Conservation (phyloP, 2,888 invertebrate genomes). For the Neoaliturus tenellus region DNA sequence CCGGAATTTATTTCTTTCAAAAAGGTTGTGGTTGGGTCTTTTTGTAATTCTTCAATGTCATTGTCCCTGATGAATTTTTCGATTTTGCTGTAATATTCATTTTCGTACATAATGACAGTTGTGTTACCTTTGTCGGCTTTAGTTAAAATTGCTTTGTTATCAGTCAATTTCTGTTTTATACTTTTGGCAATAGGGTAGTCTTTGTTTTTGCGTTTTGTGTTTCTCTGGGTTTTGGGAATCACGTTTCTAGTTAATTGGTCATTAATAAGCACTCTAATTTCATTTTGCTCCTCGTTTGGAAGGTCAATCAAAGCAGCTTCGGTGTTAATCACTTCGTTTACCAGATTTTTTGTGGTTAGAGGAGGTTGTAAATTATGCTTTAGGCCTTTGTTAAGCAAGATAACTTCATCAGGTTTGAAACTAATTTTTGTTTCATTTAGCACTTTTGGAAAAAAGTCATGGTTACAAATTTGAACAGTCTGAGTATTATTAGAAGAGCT, state of each 20-base stretch:
- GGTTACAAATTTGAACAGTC: neutral
- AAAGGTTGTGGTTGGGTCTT: neutral
- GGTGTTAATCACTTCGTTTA: neutral
- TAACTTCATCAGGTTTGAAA: neutral
- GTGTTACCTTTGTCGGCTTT: constrained; percentile 41
- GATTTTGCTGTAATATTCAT: constrained; percentile 70
- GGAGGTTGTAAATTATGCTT: neutral
- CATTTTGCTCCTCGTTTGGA: neutral
- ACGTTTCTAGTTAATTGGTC: neutral
- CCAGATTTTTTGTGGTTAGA: neutral
- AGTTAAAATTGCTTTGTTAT: constrained; percentile 13
- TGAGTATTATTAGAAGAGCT: neutral
- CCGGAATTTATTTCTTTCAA: neutral
- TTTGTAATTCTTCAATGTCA: neutral
- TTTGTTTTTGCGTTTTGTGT: neutral
- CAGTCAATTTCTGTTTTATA: constrained; percentile 3
- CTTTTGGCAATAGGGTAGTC: neutral
- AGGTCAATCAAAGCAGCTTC: neutral
- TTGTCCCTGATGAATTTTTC: constrained; percentile 70
- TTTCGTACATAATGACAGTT: constrained; percentile 36
- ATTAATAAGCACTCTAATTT: neutral
- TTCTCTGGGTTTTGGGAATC: neutral
- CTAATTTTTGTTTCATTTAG: neutral
- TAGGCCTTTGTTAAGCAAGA: neutral
- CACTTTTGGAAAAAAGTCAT: neutral